Base-by-base conservation (phyloP, 1,140 invertebrate genomes). In the Drosophila equinoxialis region DNA sequence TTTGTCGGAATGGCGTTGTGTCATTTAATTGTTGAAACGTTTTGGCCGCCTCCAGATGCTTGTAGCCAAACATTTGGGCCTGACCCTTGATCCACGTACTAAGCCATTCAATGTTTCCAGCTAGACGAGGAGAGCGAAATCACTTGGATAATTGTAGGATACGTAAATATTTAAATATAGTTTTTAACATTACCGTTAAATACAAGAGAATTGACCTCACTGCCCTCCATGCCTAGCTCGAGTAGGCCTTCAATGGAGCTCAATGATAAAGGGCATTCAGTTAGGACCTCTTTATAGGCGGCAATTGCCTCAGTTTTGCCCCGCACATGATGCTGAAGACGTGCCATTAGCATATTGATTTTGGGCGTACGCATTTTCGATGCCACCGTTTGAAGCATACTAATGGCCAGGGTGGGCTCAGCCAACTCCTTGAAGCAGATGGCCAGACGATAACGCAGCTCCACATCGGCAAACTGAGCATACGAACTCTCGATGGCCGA, bases 231-330 rank as follows among this genome's bases (percentile, higher is more conserved):
- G 30, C 95, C 95, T 35, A 97, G 84, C 58, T 93, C 93, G 33
- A 97, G 87, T 6, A 97, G 92, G 17, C 94, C 94, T 81, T 95
- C 94, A 1, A 95, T 94, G 20, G 95, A 95, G 81, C 96, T 95
- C 33, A 97, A 70, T 0, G 96, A 95, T 71, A 96, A 91, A 1
- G 96, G 96, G 91, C 95, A 96, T 90, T 96, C 96, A 90, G 94
- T 93, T 13, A 97, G 79, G 14, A 97, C 95, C 93, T 97, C 96
- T 90, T 96, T 96, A 83, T 95, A 97, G 23, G 94, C 94, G 1
- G 94, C 94, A 41, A 95, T 94, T 0, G 95, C 96, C 33, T 95
- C 95, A 39, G 94, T 86, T 70, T 96, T 95, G 92, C 94, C 94
- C 41, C 94, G 94, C 0, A 72, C 69, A 74, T 94, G 93, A 72